phyloP scores from a whole-genome alignment of 1,140 invertebrate species.

The Drosophila guanche region DNA sequence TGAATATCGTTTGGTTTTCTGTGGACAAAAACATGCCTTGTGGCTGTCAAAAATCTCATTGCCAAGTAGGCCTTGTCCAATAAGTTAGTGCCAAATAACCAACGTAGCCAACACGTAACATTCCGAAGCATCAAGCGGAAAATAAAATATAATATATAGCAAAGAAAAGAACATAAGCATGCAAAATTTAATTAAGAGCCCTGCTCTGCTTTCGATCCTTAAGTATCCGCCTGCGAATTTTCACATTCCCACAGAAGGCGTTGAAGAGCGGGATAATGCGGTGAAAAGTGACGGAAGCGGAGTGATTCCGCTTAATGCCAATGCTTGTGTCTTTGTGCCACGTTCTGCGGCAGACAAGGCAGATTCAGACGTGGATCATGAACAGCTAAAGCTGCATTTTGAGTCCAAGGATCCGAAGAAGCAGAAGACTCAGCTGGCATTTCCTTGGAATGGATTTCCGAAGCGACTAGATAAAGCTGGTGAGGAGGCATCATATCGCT shows the following conservation, averaged over 20 bases:
- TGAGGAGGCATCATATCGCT: neutral
- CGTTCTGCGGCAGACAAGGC: slow-evolving; percentile 12
- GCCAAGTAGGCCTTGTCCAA: neutral
- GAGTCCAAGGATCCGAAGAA: neutral
- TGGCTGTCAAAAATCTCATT: neutral
- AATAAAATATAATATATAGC: neutral
- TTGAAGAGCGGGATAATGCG: neutral
- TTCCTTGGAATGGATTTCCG: slow-evolving; percentile 68
- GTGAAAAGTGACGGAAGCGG: too few relatives aligned
- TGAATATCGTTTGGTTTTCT: too few relatives aligned
- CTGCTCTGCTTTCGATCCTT: slow-evolving; percentile 11
- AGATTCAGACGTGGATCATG: neutral
- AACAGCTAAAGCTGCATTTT: neutral
- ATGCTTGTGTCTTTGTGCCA: slow-evolving; percentile 42
- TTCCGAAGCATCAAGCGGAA: neutral
- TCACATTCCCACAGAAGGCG: too few relatives aligned
- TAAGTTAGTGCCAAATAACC: neutral
- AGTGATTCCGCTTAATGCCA: slow-evolving; percentile 25
- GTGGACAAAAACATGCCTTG: too few relatives aligned
- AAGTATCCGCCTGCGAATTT: slow-evolving; percentile 13
- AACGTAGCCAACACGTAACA: slow-evolving; percentile 22
- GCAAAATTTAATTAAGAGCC: slow-evolving; percentile 44
- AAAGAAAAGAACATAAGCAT: slow-evolving; percentile 13
- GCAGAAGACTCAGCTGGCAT: slow-evolving; percentile 14
- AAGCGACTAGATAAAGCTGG: slow-evolving; percentile 16